These are phyloP conservation scores for Eulemur mongoz DNA, from an alignment of 2,797 vertebrate genomes.

Conservation along the genomic window DNA sequence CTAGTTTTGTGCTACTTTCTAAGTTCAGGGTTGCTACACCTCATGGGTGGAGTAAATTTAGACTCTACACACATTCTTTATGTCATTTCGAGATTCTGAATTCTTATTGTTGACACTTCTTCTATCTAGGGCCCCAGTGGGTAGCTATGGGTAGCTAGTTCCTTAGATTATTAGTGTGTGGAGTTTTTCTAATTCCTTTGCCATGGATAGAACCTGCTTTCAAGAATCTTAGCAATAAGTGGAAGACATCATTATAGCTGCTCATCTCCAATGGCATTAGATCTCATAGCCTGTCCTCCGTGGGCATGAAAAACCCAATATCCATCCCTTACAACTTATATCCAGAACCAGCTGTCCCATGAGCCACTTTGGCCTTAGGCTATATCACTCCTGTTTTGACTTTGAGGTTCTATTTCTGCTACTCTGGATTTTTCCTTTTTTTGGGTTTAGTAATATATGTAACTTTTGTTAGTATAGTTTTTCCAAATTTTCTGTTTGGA, in stretches of 20 bases:
- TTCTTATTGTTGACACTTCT: background rate
- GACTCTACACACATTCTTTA: background rate
- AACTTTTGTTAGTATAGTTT: background rate
- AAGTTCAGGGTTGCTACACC: background rate
- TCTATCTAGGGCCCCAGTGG: background rate
- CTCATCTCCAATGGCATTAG: background rate
- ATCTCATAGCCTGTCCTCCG: background rate
- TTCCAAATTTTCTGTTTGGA: background rate
- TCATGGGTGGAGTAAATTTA: background rate
- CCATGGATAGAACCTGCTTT: background rate
- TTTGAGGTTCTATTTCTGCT: background rate
- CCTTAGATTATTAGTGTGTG: background rate
- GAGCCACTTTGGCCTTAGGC: background rate
- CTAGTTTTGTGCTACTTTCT: background rate
- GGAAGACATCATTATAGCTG: background rate
- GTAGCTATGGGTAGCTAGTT: background rate
- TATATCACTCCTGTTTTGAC: background rate
- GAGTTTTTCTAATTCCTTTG: background rate
- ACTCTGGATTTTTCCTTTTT: background rate
- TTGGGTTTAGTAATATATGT: background rate
- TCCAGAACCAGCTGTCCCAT: background rate
- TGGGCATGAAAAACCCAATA: background rate
- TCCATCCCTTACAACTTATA: background rate
- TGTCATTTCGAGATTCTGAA: background rate
- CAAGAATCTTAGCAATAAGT: background rate